These are phyloP conservation scores for Trichonephila inaurata DNA, from an alignment of 1,140 invertebrate species.

Conservation along the genomic window DNA sequence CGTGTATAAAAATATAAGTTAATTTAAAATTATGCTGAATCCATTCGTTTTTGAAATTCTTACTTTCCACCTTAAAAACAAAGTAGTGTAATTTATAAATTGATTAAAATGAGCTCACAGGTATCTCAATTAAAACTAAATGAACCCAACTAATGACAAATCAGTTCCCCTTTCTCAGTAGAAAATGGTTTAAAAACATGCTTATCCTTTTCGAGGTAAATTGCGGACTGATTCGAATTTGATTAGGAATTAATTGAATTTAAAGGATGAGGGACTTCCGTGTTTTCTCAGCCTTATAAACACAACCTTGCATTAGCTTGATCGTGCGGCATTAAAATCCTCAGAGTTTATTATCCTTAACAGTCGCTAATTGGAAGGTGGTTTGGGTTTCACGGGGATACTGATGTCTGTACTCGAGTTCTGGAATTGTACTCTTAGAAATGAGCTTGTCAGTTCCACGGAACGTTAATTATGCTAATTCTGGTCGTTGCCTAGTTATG, in stretches of 20 bases:
- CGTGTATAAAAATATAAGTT: too few species aligned
- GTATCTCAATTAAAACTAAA: background rate
- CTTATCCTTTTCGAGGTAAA: background rate
- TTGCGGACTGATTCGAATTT: background rate
- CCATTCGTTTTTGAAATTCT: too few species aligned
- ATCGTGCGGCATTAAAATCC: background rate
- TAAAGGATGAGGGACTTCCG: background rate
- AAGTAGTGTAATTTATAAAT: too few species aligned
- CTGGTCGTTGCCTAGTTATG: background rate
- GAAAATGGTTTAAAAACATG: background rate
- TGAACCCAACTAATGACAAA: background rate
- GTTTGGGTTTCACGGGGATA: background rate
- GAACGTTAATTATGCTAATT: background rate
- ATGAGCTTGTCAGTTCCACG: background rate
- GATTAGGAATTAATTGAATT: background rate
- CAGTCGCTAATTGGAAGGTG: conserved; percentile 7
- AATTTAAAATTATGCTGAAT: too few species aligned
- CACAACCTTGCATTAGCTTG: background rate
- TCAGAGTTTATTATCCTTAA: background rate
- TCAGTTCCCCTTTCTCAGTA: too few species aligned
- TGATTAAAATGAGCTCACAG: too few species aligned
- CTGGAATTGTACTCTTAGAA: background rate
- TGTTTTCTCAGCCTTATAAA: background rate
- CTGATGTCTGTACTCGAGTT: background rate
- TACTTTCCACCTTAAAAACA: too few species aligned